Conservation (phyloP, 2,888 invertebrate species). For the Caenorhabditis doughertyi region DNA sequence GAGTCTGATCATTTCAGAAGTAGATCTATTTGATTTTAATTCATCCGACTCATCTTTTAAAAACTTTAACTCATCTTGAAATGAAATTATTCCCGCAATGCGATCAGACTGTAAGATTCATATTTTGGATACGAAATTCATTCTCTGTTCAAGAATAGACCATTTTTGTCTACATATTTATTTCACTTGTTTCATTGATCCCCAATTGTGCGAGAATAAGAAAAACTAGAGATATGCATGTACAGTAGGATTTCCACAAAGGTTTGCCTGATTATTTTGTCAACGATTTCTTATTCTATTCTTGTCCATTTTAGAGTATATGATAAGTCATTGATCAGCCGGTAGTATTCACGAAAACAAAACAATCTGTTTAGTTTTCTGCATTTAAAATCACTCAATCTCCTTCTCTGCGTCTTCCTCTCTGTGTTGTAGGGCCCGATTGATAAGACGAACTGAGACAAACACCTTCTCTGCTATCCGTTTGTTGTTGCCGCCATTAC, state of each 20-base stretch:
- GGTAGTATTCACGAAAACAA: slow-evolving; percentile 19
- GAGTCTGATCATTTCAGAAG: background rate
- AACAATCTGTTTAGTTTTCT: slow-evolving; percentile 39
- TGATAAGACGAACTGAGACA: slow-evolving; percentile 54
- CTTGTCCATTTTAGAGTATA: background rate
- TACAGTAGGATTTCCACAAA: background rate
- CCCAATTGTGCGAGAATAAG: background rate
- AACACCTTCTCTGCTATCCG: slow-evolving; percentile 43
- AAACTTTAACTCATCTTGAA: no score
- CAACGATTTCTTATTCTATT: background rate
- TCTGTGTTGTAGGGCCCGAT: slow-evolving; percentile 27
- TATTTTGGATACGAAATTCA: background rate
- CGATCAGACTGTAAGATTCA: no score
- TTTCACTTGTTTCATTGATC: slow-evolving; percentile 36
- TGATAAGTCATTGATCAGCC: slow-evolving; percentile 11
- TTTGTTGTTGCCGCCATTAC: slow-evolving; percentile 42
- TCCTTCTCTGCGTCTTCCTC: slow-evolving; percentile 27
- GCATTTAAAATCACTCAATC: slow-evolving; percentile 27
- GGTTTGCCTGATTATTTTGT: background rate
- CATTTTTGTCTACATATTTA: background rate
- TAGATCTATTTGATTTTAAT: background rate
- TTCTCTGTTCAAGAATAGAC: background rate
- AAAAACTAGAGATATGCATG: background rate
- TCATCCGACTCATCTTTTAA: no score
- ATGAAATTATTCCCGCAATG: no score